Base-by-base conservation (phyloP, 2,797 vertebrate genomes). In the Siniperca scherzeri region DNA sequence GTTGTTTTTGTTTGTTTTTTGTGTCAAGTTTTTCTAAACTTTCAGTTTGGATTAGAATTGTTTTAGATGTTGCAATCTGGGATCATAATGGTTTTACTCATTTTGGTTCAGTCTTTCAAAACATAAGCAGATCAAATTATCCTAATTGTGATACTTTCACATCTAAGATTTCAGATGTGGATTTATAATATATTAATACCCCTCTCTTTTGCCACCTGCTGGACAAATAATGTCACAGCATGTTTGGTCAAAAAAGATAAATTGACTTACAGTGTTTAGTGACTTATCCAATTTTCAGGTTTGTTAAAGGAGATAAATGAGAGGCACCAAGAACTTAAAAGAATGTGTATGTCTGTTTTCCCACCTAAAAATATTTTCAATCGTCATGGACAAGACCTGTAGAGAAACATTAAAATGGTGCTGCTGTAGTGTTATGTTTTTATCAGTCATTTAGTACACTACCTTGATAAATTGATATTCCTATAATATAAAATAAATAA, bases 121-220 rank as follows among this genome's bases (percentile, higher is more conserved):
- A 56, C 50, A 66, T 44, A 14, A 38, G 9, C 11, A 67, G 0
- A 46, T 61, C 1, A 65, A 21, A 14, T n/a, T 1, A 44, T 17
- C 22, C 25, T 13, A 12, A 44, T 1, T 78, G 36, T 74, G 57
- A 46, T 19, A 21, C 17, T 62, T 27, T n/a, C n/a, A n/a, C n/a
- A n/a, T n/a, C n/a, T 13, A 55, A 33, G 12, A 66, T 38, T 57
- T 61, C 30, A 27, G 2, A 36, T 68, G 42, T 50, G 14, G 2
- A 62, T 77, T 67, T 33, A 21, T 21, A 46, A 1, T 55, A 6
- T 59, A 19, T 40, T 33, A 57, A 61, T 53, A 4, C 22, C 7
- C 2, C 17, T 25, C 55, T 72, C 3, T 71, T 78, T 44, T 78
- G 76, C 82, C 71, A 85, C 66, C 81, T 86, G 69, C 62, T 88